phyloP scores from a whole-genome alignment of 2,797 vertebrate species.

The Mormyrus proboscirostris region DNA sequence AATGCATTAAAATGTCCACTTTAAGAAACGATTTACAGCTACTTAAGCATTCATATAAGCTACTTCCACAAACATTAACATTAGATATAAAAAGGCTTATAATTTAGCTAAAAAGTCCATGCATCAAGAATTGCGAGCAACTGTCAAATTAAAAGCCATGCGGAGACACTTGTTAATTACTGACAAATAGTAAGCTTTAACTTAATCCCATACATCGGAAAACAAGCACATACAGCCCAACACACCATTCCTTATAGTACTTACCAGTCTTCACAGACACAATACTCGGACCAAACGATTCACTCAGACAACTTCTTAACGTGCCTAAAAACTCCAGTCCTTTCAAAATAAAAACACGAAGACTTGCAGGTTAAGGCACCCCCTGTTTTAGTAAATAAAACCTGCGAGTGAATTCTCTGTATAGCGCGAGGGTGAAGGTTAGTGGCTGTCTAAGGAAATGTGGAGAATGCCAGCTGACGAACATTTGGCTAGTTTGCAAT shows the following conservation, averaged over 20 bases:
- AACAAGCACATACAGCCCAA: not conserved
- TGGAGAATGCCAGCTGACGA: not conserved
- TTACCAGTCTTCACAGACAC: not conserved
- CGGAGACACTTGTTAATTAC: not conserved
- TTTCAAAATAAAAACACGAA: not conserved
- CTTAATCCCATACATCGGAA: not conserved
- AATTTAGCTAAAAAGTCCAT: not conserved
- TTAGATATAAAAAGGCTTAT: constrained; percentile 9
- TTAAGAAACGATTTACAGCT: not conserved
- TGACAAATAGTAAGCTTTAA: not conserved
- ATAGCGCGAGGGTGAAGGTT: constrained; percentile 16
- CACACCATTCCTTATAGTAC: not conserved
- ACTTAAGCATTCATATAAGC: not conserved
- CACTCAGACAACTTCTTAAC: not conserved
- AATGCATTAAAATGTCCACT: not conserved
- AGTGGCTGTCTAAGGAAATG: constrained; percentile 1
- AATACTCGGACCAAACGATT: constrained; percentile 1
- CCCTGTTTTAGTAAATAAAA: constrained; percentile 4
- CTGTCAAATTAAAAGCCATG: not conserved
- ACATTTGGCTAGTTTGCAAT: not conserved
- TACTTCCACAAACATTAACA: not conserved
- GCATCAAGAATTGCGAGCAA: not conserved
- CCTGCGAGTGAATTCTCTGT: not conserved
- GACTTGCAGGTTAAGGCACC: not conserved
- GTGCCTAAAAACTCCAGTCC: not conserved